These are phyloP conservation scores for Ornithorhynchus anatinus DNA, from an alignment of 2,113 vertebrate species.

Conservation along the genomic window DNA sequence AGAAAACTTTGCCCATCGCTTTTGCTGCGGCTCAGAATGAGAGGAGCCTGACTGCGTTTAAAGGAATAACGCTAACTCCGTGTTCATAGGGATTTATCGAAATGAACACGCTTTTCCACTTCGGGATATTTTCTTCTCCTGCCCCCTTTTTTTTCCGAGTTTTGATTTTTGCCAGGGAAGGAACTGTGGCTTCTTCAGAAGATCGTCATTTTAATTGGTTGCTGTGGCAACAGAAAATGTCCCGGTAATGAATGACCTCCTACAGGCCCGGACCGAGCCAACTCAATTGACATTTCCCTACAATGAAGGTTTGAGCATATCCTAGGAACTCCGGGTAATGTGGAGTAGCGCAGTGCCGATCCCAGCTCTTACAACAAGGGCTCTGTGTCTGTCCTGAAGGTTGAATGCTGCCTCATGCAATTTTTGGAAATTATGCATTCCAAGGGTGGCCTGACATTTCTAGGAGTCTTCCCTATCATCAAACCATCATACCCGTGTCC, in stretches of 20 bases:
- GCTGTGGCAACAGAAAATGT: conserved; percentile 58
- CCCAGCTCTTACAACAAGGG: conserved; percentile 53
- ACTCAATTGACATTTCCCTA: conserved; percentile 70
- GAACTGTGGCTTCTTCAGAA: conserved; percentile 15
- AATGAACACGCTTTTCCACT: conserved; percentile 10
- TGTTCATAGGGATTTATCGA: conserved; percentile 1
- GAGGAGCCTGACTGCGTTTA: not conserved
- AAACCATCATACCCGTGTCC: conserved; percentile 34
- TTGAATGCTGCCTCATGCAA: conserved; percentile 66
- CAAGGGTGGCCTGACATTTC: conserved; percentile 55
- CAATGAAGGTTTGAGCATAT: conserved; percentile 65
- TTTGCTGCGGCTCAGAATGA: not conserved
- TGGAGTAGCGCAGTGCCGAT: conserved; percentile 29
- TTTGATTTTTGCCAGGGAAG: conserved; percentile 20
- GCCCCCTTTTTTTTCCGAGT: conserved; percentile 10
- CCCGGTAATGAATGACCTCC: conserved; percentile 57
- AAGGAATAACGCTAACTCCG: not conserved
- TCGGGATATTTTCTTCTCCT: not conserved
- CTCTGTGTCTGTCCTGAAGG: conserved; percentile 50
- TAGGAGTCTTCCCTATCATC: conserved; percentile 38
- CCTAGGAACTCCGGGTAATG: conserved; percentile 42
- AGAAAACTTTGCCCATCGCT: not conserved
- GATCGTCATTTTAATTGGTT: conserved; percentile 46
- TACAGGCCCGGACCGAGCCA: conserved; percentile 55
- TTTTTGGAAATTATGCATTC: conserved; percentile 56